Evolutionary conservation across 2,113 vertebrate species (phyloP), one percentile per base, ranked within the genome.

Genomic region (Indicator maculatus): DNA sequence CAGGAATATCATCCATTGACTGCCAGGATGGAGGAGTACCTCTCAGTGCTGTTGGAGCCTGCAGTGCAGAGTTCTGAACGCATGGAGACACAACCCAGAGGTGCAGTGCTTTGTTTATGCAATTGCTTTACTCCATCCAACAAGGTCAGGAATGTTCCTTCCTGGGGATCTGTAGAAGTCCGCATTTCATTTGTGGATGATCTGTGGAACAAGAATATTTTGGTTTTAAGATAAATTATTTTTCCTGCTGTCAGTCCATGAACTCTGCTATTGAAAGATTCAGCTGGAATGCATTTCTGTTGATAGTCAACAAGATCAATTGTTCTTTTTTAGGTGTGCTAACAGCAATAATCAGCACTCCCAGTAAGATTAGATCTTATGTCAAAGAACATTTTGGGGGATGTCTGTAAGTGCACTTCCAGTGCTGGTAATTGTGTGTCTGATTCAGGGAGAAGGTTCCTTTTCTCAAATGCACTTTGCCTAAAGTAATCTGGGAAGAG

Each of bases 61-160:
- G 36, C 21, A 52, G 33, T 1, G 1, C 9, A 1, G 28, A 39
- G 33, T 69, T 80, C 41, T 33, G 15, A 45, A 36, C 1, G 0
- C 2, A 0, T 7, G 15, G 64, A 81, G 59, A n/a, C 2, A 1
- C 0, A 2, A 14, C 19, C 16, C 65, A 31, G 31, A 14, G 3
- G 30, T 2, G 2, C 56, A 28, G 33, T 39, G 72, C 30, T 83
- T 73, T 55, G 24, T 58, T 44, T n/a, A 17, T 4, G 1, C 12
- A 11, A 3, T 58, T 67, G 45, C 39, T 71, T 70, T 59, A 31
- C 31, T 21, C n/a, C 21, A 7, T 24, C n/a, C 58, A 41, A 3
- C 33, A 50, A 67, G 14, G 16, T 50, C 31, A 36, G 67, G 31
- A 69, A 38, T 5, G 31, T 38, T 61, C 21, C 24, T 77, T 76